Conservation (phyloP, 2,888 invertebrate species). For the Caenorhabditis sinica region DNA sequence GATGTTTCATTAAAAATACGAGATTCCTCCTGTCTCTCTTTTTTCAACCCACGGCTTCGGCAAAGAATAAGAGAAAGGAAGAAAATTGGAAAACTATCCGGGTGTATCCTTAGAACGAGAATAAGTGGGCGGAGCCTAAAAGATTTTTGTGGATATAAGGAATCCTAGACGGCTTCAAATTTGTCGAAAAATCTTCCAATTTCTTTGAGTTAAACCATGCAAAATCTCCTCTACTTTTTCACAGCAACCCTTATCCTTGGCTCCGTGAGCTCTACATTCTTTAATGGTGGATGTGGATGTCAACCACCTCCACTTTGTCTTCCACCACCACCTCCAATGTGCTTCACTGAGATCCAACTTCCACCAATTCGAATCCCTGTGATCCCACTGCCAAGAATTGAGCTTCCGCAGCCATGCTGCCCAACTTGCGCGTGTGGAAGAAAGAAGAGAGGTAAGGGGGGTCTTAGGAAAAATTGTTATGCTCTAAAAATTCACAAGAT, state of each 20-base stretch:
- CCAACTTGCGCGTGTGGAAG: constrained; percentile 76
- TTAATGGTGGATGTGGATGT: constrained; percentile 65
- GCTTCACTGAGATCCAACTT: constrained; percentile 61
- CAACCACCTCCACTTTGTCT: constrained; percentile 62
- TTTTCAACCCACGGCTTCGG: constrained; percentile 7
- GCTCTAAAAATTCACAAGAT: too few species aligned
- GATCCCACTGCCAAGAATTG: constrained; percentile 62
- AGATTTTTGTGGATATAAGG: constrained; percentile 25
- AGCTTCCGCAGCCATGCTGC: constrained; percentile 69
- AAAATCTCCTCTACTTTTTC: background rate
- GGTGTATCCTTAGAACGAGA: background rate
- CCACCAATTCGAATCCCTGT: constrained; percentile 70
- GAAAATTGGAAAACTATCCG: constrained; percentile 30
- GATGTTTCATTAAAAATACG: constrained; percentile 25
- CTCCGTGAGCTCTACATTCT: constrained; percentile 48
- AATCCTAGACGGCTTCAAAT: background rate
- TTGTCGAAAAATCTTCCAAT: background rate
- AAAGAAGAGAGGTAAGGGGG: constrained; percentile 72
- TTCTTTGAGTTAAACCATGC: background rate
- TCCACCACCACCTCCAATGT: constrained; percentile 67
- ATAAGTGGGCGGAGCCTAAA: constrained; percentile 30
- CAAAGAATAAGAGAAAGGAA: background rate
- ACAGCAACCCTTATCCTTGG: background rate
- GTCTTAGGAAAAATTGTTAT: too few species aligned
- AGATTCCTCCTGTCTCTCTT: constrained; percentile 2